These are phyloP conservation scores for Epiblema foenella DNA, from an alignment of 2,888 invertebrate species.

Conservation along the genomic window DNA sequence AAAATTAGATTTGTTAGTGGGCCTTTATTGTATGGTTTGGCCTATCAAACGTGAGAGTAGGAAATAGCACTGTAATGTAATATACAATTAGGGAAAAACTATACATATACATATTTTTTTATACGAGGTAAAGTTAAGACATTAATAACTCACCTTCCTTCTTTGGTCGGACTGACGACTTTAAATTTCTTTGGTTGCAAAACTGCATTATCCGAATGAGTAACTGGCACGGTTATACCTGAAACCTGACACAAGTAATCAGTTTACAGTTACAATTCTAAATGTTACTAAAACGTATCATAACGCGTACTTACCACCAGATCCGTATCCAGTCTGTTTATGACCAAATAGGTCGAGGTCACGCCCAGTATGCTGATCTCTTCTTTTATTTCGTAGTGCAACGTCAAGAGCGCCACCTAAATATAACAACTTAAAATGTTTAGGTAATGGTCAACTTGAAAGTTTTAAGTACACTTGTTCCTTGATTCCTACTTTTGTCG, in stretches of 20 bases:
- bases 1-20: too few species aligned
- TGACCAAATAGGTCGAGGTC: constrained; percentile 86
- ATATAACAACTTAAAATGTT: neutral
- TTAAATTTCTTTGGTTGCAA: constrained; percentile 61
- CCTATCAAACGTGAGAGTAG: too few species aligned
- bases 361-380: constrained; percentile 88
- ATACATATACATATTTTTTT: too few species aligned
- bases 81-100: too few species aligned
- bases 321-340: constrained; percentile 84
- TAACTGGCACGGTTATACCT: constrained; percentile 54
- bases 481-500: neutral
- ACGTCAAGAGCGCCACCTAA: constrained; percentile 86
- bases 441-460: too few species aligned
- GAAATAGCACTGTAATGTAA: too few species aligned
- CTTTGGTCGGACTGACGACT: constrained; percentile 57
- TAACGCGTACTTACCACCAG: constrained; percentile 73
- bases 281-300: constrained; percentile 53
- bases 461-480: neutral
- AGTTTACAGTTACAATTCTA: constrained; percentile 49
- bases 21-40: too few species aligned
- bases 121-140: too few species aligned
- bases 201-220: constrained; percentile 36
- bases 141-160: constrained; percentile 53
- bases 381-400: constrained; percentile 87
- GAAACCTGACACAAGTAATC: constrained; percentile 50